These are phyloP conservation scores for Elaeidobius kamerunicus DNA, from an alignment of 2,888 invertebrate genomes.

Conservation along the genomic window DNA sequence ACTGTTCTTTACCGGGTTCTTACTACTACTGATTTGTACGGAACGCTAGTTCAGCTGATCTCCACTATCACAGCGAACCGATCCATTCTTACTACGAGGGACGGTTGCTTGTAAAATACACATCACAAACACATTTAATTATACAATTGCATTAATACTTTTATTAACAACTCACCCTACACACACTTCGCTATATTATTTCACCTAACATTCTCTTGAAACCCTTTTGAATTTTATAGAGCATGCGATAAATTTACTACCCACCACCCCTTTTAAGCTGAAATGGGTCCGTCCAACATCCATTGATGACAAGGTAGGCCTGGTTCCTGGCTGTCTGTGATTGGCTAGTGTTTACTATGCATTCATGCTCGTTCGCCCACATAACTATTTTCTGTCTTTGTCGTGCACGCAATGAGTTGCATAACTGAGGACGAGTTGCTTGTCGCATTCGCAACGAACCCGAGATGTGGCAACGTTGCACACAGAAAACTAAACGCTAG, in stretches of 20 bases:
- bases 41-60: constrained; percentile 49
- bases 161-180: no score
- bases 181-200: no score
- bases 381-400: constrained; percentile 37
- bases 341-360: constrained; percentile 54
- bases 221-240: no score
- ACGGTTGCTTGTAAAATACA: constrained; percentile 30
- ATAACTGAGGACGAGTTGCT: constrained; percentile 37
- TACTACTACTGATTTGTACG: constrained; percentile 51
- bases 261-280: constrained; percentile 44
- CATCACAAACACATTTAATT: not conserved
- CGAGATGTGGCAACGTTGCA: constrained; percentile 14
- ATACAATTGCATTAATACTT: not conserved
- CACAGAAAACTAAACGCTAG: no score
- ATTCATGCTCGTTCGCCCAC: constrained; percentile 46
- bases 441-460: constrained; percentile 7
- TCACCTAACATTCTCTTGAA: no score
- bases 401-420: constrained; percentile 46
- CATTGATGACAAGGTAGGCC: constrained; percentile 72
- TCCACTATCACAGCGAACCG: constrained; percentile 46
- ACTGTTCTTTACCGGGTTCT: constrained; percentile 42
- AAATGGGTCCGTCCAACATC: constrained; percentile 62
- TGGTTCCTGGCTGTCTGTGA: constrained; percentile 57
- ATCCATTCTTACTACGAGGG: constrained; percentile 49
- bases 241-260: constrained; percentile 11